phyloP scores from a whole-genome alignment of 2,797 vertebrate species.

The Catamblyrhynchus diadema region DNA sequence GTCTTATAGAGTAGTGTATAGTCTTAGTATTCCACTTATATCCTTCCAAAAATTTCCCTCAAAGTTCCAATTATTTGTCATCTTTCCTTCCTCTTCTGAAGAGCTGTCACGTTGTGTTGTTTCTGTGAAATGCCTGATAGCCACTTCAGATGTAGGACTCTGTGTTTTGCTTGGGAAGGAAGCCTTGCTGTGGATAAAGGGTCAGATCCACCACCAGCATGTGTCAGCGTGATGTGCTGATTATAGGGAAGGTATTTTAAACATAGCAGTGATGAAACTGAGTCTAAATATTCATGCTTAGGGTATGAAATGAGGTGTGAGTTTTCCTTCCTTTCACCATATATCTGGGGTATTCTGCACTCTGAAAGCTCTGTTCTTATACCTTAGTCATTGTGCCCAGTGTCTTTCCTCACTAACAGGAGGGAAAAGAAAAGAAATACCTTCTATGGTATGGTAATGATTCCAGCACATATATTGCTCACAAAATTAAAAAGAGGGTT shows the following conservation, averaged over 20 bases:
- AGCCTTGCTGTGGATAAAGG: neutral
- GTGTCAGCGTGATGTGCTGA: neutral
- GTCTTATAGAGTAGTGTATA: neutral
- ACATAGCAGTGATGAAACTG: neutral
- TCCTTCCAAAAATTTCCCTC: neutral
- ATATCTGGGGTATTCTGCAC: neutral
- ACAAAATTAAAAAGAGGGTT: neutral
- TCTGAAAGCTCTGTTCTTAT: neutral
- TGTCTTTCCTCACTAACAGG: neutral
- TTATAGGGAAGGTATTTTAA: neutral
- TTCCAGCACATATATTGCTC: neutral
- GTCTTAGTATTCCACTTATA: neutral
- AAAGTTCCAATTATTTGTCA: slow-evolving; percentile 6
- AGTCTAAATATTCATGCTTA: neutral
- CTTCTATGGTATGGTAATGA: neutral
- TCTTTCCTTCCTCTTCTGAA: neutral
- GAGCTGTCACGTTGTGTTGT: neutral
- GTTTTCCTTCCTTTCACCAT: neutral
- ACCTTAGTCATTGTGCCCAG: neutral
- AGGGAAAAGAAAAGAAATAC: neutral
- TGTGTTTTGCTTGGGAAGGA: neutral
- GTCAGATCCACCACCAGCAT: neutral
- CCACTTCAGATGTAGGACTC: neutral
- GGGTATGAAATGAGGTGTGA: neutral
- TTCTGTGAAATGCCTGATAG: neutral